Evolutionary conservation across 2,113 vertebrate genomes (phyloP).

Genomic region (Petrocephalus microphthalmus): DNA sequence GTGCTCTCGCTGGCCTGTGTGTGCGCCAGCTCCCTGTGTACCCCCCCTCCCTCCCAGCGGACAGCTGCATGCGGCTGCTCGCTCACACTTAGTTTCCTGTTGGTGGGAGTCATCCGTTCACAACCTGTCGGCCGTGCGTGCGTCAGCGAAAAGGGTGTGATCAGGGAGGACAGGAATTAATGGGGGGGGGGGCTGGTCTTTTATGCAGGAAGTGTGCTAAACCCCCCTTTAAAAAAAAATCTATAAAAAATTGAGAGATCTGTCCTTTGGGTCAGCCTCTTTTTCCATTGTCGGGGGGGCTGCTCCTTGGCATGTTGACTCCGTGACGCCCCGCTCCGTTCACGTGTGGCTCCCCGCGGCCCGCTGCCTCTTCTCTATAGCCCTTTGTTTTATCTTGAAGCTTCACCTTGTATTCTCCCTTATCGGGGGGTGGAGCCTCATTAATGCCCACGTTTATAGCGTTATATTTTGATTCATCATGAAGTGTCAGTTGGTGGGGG

Average conservation of each 20-base stretch:
- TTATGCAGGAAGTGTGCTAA: background rate
- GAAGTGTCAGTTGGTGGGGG: background rate
- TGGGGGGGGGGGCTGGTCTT: background rate
- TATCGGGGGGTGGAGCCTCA: background rate
- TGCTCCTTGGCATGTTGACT: background rate
- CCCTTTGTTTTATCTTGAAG: background rate
- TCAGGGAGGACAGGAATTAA: background rate
- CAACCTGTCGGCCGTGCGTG: background rate
- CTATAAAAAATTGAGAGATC: background rate
- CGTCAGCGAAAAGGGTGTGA: background rate
- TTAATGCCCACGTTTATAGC: background rate
- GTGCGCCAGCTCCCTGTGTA: background rate
- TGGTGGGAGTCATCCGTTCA: background rate
- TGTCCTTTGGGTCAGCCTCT: background rate
- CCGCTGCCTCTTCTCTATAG: background rate
- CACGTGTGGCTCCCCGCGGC: background rate
- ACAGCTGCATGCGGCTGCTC: conserved; percentile 19
- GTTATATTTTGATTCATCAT: background rate
- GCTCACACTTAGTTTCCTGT: background rate
- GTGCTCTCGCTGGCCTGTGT: background rate
- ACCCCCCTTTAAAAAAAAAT: background rate
- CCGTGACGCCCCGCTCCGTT: background rate
- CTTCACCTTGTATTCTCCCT: background rate
- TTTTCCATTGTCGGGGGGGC: background rate
- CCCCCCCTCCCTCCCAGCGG: no score